phyloP scores from a whole-genome alignment of 53 echinoderm and acorn worm genomes.

The Antedon mediterranea region DNA sequence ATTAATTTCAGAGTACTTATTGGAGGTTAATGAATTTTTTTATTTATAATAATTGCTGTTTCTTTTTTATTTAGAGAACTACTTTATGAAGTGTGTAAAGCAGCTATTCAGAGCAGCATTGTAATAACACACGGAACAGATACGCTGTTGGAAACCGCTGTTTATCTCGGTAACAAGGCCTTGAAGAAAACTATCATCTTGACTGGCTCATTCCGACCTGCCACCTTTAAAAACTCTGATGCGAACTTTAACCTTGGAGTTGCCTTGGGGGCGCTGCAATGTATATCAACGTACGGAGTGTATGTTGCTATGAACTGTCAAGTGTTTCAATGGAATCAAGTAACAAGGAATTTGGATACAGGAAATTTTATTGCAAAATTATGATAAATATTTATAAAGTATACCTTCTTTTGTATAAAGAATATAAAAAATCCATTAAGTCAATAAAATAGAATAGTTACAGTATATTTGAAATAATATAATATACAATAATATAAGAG shows the following conservation, averaged over 20 bases:
- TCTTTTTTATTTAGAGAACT: conserved; percentile 20
- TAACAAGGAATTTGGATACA: conserved; percentile 21
- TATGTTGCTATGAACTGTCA: conserved; percentile 47
- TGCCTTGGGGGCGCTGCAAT: conserved; percentile 58
- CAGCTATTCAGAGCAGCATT: conserved; percentile 25
- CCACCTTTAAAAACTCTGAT: conserved; percentile 46
- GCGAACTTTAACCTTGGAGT: conserved; percentile 48
- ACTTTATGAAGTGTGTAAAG: conserved; percentile 27
- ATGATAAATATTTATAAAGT: too few relatives aligned
- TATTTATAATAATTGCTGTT: background rate
- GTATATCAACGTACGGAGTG: conserved; percentile 20
- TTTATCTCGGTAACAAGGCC: conserved; percentile 35
- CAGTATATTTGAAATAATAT: too few relatives aligned
- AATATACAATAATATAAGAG: too few relatives aligned
- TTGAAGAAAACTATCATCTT: conserved; percentile 40
- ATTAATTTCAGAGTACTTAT: too few relatives aligned
- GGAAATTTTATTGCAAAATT: conserved; percentile 28
- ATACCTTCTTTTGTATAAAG: too few relatives aligned
- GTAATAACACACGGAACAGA: conserved; percentile 67
- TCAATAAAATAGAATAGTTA: too few relatives aligned
- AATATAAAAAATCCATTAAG: too few relatives aligned
- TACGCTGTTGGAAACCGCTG: conserved; percentile 48
- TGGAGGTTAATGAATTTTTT: too few relatives aligned
- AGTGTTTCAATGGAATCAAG: conserved; percentile 40
- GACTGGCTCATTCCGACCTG: conserved; percentile 61